Conservation (phyloP, 2,797 vertebrate species). For the Ibycter americanus region DNA sequence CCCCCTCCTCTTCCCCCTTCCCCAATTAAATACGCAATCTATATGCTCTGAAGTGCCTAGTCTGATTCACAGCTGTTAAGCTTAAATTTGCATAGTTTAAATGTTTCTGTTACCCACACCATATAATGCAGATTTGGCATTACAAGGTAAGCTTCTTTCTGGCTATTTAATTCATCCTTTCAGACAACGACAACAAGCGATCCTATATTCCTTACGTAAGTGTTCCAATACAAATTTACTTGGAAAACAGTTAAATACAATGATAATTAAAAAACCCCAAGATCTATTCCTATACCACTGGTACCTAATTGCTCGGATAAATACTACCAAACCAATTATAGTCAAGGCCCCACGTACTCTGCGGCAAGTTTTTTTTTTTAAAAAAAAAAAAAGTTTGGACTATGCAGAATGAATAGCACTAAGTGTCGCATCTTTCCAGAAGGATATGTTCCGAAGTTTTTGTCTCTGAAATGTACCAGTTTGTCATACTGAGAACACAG, state of each 20-base stretch:
- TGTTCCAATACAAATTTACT: not conserved
- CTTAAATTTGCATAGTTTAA: slow-evolving; percentile 76
- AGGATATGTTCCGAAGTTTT: not conserved
- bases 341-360: slow-evolving; percentile 6
- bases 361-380: not conserved
- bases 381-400: not conserved
- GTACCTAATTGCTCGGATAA: not conserved
- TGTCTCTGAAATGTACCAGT: not conserved
- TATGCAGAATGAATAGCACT: not conserved
- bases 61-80: slow-evolving; percentile 38
- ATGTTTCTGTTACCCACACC: slow-evolving; percentile 45
- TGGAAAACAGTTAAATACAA: not conserved
- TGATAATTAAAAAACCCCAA: not conserved
- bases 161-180: slow-evolving; percentile 33
- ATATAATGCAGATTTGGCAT: not conserved
- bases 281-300: not conserved
- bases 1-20: not conserved
- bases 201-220: not conserved
- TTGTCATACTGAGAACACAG: not conserved
- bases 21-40: not conserved
- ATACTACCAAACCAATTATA: not conserved
- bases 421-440: not conserved
- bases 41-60: slow-evolving; percentile 12
- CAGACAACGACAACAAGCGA: not conserved
- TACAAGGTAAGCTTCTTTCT: slow-evolving; percentile 33